These are phyloP conservation scores for Cydia fagiglandana DNA, from an alignment of 1,140 invertebrate species.

Conservation along the genomic window DNA sequence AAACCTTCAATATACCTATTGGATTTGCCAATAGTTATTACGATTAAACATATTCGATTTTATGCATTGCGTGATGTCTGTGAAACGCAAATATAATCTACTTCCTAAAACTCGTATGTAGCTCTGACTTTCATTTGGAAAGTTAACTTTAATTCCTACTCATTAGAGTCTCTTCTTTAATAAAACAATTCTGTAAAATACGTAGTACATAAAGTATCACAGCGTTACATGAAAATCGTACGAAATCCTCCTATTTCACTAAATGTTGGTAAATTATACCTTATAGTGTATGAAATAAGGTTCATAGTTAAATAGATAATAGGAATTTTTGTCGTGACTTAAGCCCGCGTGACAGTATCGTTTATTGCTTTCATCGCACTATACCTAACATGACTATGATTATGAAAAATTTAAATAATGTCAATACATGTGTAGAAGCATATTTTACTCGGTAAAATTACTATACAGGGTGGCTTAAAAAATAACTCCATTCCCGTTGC, in stretches of 20 bases:
- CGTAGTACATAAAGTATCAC: not conserved
- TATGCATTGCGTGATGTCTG: not conserved
- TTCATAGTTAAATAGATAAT: not conserved
- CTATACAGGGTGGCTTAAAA: too few species aligned
- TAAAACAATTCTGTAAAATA: not conserved
- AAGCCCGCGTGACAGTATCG: not conserved
- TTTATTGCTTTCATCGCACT: slow-evolving; percentile 11
- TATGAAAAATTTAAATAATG: not conserved
- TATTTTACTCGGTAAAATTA: not conserved
- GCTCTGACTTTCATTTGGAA: not conserved
- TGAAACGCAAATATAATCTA: not conserved
- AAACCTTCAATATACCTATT: not conserved
- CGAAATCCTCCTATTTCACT: not conserved
- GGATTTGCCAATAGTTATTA: not conserved
- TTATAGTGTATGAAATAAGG: not conserved
- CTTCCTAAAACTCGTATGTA: not conserved
- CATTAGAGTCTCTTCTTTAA: not conserved
- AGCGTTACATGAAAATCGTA: not conserved
- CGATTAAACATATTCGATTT: not conserved
- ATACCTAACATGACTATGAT: not conserved
- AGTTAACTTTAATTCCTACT: not conserved
- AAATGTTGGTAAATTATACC: not conserved
- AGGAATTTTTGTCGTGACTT: not conserved
- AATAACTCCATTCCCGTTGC: too few species aligned
- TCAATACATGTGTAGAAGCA: not conserved